Evolutionary conservation across 2,113 vertebrate species (phyloP).

Genomic region (Dipodomys spectabilis): DNA sequence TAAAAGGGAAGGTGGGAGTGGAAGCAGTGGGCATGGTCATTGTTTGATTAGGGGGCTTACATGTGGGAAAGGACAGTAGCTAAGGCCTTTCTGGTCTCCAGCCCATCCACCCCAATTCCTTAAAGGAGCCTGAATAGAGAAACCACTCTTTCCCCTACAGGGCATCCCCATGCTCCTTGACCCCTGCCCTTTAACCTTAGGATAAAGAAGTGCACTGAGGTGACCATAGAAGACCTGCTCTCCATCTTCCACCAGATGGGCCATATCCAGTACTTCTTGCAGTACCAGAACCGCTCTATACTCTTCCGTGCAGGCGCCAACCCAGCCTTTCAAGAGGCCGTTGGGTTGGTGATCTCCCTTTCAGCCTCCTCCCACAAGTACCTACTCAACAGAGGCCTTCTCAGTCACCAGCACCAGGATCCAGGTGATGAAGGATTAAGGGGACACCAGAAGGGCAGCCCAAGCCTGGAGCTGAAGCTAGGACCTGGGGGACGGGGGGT

Average conservation of each 20-base stretch:
- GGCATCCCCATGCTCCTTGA: conserved; percentile 38
- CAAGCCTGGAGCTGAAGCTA: not conserved
- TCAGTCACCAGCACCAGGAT: conserved; percentile 89
- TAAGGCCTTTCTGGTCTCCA: not conserved
- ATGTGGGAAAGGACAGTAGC: not conserved
- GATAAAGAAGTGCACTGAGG: conserved; percentile 96
- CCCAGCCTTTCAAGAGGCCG: conserved; percentile 95
- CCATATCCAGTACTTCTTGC: conserved; percentile 96
- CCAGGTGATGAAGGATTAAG: conserved; percentile 82
- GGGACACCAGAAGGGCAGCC: not conserved
- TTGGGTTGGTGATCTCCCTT: conserved; percentile 93
- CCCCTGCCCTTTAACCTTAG: conserved; percentile 82
- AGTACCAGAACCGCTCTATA: conserved; percentile 93
- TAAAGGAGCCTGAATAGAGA: not conserved
- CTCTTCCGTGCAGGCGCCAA: conserved; percentile 94
- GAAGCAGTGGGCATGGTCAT: not conserved
- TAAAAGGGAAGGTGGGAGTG: not conserved
- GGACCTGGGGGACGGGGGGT: not conserved
- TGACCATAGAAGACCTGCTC: conserved; percentile 96
- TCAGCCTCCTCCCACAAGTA: conserved; percentile 94
- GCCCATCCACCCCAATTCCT: not conserved
- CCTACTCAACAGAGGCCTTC: conserved; percentile 91
- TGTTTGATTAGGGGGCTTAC: not conserved
- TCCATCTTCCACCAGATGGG: conserved; percentile 97
- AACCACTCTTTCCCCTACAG: not conserved